A percentile compares a stretch with the other conserved stretches of the same genome.
These are phyloP conservation scores for Xiphydria camelus DNA, from an alignment of 2,888 invertebrate species.

Conservation along the genomic window DNA sequence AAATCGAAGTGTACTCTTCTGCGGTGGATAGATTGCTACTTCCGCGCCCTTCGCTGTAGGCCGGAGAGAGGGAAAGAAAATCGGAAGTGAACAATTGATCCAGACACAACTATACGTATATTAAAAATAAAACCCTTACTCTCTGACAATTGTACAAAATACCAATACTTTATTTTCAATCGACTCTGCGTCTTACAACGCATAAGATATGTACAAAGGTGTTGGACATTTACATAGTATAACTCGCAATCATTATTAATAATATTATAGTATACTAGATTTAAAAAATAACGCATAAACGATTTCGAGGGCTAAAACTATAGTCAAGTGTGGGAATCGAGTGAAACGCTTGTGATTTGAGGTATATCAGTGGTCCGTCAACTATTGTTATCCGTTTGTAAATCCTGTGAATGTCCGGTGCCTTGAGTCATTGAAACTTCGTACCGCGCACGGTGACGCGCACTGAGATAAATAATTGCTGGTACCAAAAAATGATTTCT, in stretches of 20 bases:
- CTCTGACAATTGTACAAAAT: slow-evolving; percentile 44
- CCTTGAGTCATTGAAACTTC: too few species aligned
- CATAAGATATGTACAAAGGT: slow-evolving; percentile 44
- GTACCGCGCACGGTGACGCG: too few species aligned
- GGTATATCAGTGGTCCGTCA: slow-evolving; percentile 37
- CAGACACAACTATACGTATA: not conserved
- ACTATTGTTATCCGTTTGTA: slow-evolving; percentile 17
- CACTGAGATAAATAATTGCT: too few species aligned
- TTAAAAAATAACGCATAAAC: slow-evolving; percentile 30
- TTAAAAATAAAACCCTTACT: not conserved
- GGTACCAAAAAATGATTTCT: too few species aligned
- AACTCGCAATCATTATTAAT: slow-evolving; percentile 40
- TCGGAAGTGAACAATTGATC: too few species aligned
- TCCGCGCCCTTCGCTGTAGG: too few species aligned
- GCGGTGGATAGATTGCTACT: too few species aligned
- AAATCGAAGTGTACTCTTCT: too few species aligned
- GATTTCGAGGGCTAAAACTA: slow-evolving; percentile 24
- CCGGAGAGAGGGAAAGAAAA: too few species aligned
- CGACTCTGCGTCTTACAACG: slow-evolving; percentile 38
- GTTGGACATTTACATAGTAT: slow-evolving; percentile 41
- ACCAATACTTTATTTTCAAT: slow-evolving; percentile 54
- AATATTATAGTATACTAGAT: slow-evolving; percentile 34
- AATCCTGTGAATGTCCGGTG: slow-evolving; percentile 10
- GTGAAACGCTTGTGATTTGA: slow-evolving; percentile 24
- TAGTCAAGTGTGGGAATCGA: slow-evolving; percentile 25